A percentile compares a stretch with the other conserved stretches of the same genome.
phyloP scores from a whole-genome alignment of 2,797 vertebrate species.

The Rhinophrynus dorsalis region DNA sequence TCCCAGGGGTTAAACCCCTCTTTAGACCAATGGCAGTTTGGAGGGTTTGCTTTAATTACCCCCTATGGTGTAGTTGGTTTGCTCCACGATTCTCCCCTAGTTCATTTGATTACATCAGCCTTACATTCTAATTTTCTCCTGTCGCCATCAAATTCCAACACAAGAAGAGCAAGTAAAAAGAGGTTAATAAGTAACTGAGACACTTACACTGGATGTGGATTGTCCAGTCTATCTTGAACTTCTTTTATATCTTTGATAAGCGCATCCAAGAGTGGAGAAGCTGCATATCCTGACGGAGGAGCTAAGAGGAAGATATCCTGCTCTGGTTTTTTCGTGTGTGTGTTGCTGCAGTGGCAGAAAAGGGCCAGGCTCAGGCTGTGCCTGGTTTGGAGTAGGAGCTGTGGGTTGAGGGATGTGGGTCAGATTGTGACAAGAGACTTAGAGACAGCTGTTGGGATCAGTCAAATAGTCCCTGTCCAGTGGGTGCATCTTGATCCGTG shows the following conservation, averaged over 20 bases:
- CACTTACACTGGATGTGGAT: slow-evolving; percentile 39
- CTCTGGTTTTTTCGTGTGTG: no score
- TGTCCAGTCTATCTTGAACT: slow-evolving; percentile 1
- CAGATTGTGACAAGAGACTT: slow-evolving; percentile 15
- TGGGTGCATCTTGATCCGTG: slow-evolving; percentile 17
- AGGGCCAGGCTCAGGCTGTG: neutral
- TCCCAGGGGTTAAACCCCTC: no score
- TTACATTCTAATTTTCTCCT: no score
- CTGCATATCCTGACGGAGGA: slow-evolving; percentile 29
- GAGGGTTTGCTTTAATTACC: no score
- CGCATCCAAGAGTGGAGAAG: slow-evolving; percentile 21
- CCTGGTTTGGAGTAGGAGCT: neutral
- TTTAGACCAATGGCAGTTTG: no score
- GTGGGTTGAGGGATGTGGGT: slow-evolving; percentile 1
- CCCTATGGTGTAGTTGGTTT: no score
- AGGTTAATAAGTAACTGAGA: no score
- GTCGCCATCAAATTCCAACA: no score
- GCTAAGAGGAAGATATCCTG: neutral
- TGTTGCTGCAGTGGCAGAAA: neutral
- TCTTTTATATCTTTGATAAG: slow-evolving; percentile 19
- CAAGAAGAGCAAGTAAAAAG: neutral
- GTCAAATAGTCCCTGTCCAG: slow-evolving; percentile 3
- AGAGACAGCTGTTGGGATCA: slow-evolving; percentile 9
- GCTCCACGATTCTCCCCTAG: no score
- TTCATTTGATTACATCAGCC: no score